Evolutionary conservation across 1,140 invertebrate genomes (phyloP), one percentile per base, ranked within the genome.

Genomic region (Coptotermes formosanus): DNA sequence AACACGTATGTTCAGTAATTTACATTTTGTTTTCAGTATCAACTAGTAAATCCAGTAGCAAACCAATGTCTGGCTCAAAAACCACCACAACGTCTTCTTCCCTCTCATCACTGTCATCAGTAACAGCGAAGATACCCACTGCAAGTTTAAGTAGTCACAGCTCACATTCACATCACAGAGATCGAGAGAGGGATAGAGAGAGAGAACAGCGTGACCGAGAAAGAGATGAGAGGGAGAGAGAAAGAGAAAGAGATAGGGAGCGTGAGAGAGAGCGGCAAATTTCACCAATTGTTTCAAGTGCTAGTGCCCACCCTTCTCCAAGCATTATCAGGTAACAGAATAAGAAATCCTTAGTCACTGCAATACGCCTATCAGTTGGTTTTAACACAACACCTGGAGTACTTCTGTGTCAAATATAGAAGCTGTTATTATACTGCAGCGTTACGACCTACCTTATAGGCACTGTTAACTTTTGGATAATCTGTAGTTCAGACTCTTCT

Each of bases 161-260:
- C n/a, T 75, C 64, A 8, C 64, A 75, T 75, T 75, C 64, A 8
- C 64, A 75, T 75, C 64, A 85, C 32, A 45, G 87, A 23, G 85
- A 86, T 9, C 75, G 87, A 30, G 87, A 87, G 82, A 48, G 75
- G 25, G 85, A 86, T 9, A 59, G 86, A 2, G 85, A 86, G 43
- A 30, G 59, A 12, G 85, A 85, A 38, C 14, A 44, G 82, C 82
- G 82, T 82, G 82, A 82, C 8, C 48, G 85, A 45, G 85, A 85
- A 38, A 59, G 69, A 23, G 86, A 86, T 19, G 84, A 87, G 32
- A 52, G 87, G 23, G 82, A 83, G 21, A 43, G 82, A 11, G 64
- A 75, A 75, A 82, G 21, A 84, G 86, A 82, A n/a, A 16, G 87
- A 12, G 83, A 87, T 55, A n/a, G 83, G 30, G 84, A 82, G 59